Conservation (phyloP, 2,888 invertebrate species). For the Scrobipalpa costella region DNA sequence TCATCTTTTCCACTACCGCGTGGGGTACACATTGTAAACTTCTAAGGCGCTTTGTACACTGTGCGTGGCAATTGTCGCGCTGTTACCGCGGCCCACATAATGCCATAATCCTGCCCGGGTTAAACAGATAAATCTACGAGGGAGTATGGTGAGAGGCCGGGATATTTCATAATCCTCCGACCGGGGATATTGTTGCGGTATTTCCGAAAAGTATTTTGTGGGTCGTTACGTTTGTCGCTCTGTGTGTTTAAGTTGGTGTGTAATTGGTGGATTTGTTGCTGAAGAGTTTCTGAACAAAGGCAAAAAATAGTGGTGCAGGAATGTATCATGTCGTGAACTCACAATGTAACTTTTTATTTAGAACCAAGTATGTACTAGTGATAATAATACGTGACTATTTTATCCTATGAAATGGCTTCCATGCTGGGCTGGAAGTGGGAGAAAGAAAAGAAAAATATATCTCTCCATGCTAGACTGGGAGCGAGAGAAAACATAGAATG, state of each 20-base stretch:
- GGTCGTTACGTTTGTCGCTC: neutral
- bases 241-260: neutral
- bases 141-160: conserved; percentile 6
- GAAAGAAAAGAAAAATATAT: too few relatives aligned
- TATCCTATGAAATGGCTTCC: too few relatives aligned
- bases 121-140: conserved; percentile 13
- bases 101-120: conserved; percentile 11
- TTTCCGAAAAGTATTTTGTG: conserved; percentile 7
- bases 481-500: too few relatives aligned
- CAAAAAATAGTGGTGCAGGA: too few relatives aligned
- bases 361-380: too few relatives aligned
- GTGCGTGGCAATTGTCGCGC: conserved; percentile 14
- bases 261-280: neutral
- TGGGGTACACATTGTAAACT: conserved; percentile 9
- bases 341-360: too few relatives aligned
- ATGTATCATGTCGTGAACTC: too few relatives aligned
- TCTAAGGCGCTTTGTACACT: conserved; percentile 5
- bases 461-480: too few relatives aligned
- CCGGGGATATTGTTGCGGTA: conserved; percentile 2
- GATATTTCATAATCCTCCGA: conserved; percentile 15
- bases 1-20: too few relatives aligned
- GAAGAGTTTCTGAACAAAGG: too few relatives aligned
- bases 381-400: too few relatives aligned
- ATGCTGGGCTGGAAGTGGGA: too few relatives aligned
- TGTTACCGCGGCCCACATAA: conserved; percentile 2